Evolutionary conservation across 2,113 vertebrate genomes (phyloP), one percentile per base, ranked within the genome.

Genomic region (Neogobius melanostomus): DNA sequence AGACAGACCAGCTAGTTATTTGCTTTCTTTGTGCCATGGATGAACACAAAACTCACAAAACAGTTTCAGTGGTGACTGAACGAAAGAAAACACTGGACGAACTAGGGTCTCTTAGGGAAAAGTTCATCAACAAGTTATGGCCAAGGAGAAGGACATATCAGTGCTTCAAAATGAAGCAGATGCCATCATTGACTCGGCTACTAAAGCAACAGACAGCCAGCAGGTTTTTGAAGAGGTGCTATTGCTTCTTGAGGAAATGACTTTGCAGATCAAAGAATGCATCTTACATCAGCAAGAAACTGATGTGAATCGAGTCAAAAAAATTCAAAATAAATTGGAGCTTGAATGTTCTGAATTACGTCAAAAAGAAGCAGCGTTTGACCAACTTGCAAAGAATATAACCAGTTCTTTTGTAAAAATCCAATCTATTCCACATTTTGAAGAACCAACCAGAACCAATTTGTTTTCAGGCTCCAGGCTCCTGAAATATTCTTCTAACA

Each of bases 11-110:
- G 68, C 21, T 51, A 59, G 6, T n/a, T 1, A 61, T 69, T 3
- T 69, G 68, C 11, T 42, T 60, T 44, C 16, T 69, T 10, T 69
- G 68, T 47, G 17, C 68, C 47, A 62, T 45, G 12, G 57, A 60
- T 14, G 36, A 60, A 60, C 57, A 60, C 12, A 70, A 70, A 62
- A 59, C 7, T 15, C 68, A 70, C 2, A n/a, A 44, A 28, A 70
- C 48, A 0, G 68, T 62, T 2, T 62, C 68, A 44, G 68, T 57
- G 14, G 48, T 47, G 5, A 36, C 11, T 0, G 57, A 44, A 45
- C n/a, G 47, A 15, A 62, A 6, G 0, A 12, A 62, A 5, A 70
- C 21, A 50, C 6, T 12, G 7, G 59, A 8, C n/a, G 28, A 70
- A 36, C 47, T 70, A 0, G 47, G 3, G 36, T 4, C 21, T 28